phyloP scores from a whole-genome alignment of 2,797 vertebrate genomes.

The Pyrocephalus nanus region DNA sequence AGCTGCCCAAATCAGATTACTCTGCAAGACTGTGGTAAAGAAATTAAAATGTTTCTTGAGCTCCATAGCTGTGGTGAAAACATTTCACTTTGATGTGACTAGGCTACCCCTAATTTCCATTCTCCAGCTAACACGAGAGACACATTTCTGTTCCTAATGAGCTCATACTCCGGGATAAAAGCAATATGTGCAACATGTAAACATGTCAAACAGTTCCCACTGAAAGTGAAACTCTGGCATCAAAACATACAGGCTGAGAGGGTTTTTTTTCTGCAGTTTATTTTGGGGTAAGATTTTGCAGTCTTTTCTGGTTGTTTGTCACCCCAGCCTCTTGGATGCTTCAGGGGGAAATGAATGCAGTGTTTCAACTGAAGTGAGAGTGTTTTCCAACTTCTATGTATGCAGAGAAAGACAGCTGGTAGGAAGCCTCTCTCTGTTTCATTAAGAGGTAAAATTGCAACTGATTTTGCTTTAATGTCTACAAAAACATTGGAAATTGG shows the following conservation, averaged over 20 bases:
- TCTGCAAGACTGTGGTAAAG: neutral
- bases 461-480: neutral
- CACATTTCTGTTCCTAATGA: neutral
- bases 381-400: neutral
- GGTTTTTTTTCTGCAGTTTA: rapidly evolving
- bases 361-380: neutral
- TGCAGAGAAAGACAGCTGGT: neutral
- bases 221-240: neutral
- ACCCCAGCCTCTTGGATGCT: neutral
- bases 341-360: neutral
- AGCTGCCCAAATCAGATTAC: neutral
- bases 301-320: neutral
- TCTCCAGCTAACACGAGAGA: neutral
- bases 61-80: neutral
- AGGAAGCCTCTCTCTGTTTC: neutral
- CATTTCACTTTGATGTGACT: neutral
- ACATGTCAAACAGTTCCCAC: neutral
- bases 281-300: neutral
- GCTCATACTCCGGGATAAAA: neutral
- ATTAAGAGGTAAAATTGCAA: neutral
- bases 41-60: neutral
- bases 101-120: neutral
- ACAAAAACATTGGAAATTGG: neutral
- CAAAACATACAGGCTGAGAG: neutral
- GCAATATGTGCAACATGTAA: neutral